A percentile compares a stretch with the other conserved stretches of the same genome.
These are phyloP conservation scores for Drymodes brunneopygia DNA, from an alignment of 2,113 vertebrate genomes.

Conservation along the genomic window DNA sequence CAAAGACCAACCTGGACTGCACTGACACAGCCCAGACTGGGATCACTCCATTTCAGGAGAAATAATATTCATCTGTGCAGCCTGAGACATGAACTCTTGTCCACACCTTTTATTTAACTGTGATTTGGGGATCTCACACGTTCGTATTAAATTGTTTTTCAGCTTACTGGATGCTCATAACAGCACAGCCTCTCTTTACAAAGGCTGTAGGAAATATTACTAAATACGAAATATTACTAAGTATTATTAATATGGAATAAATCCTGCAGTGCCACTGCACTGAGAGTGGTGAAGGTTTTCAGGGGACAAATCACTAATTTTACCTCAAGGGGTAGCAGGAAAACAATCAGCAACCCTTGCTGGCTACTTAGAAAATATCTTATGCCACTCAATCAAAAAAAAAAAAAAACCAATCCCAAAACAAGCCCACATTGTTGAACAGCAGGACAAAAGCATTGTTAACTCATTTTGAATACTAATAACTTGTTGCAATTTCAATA, in stretches of 20 bases:
- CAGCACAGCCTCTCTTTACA: not conserved
- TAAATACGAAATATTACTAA: not conserved
- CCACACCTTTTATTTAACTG: not conserved
- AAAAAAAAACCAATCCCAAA: rapidly evolving
- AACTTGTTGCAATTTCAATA: not conserved
- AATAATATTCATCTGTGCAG: not conserved
- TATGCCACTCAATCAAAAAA: not conserved
- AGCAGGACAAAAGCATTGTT: not conserved
- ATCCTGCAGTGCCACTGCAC: not conserved
- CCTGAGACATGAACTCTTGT: not conserved
- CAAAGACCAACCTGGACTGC: not conserved
- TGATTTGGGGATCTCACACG: not conserved
- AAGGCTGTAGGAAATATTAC: not conserved
- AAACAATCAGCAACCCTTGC: not conserved
- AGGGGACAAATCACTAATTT: not conserved
- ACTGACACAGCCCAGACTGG: not conserved
- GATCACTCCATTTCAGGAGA: not conserved
- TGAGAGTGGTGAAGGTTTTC: not conserved
- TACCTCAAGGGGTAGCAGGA: not conserved
- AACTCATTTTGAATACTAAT: not conserved
- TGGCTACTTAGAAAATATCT: not conserved
- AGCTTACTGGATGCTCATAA: not conserved
- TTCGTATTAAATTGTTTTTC: not conserved
- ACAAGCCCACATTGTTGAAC: not conserved
- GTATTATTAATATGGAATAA: not conserved